phyloP scores from a whole-genome alignment of 2,888 invertebrate genomes.

The Rhagonycha lutea region DNA sequence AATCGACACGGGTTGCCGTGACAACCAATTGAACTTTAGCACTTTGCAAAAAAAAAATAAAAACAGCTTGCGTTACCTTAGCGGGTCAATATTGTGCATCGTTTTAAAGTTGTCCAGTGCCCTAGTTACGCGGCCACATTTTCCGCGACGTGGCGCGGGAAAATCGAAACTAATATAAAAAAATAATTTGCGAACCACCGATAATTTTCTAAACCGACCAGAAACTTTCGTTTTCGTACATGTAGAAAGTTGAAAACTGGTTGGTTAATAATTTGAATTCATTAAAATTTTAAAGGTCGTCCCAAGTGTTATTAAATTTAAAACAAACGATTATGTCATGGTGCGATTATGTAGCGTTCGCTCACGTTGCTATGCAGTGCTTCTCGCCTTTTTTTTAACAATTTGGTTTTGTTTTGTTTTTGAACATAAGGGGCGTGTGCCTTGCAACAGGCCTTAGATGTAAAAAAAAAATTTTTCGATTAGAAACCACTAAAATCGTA shows the following conservation, averaged over 20 bases:
- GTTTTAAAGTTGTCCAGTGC: background rate
- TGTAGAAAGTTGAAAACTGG: background rate
- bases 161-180: background rate
- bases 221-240: background rate
- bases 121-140: background rate
- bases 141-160: background rate
- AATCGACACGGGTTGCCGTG: background rate
- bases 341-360: constrained; percentile 7
- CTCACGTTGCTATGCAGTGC: constrained; percentile 4
- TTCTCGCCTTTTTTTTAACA: background rate
- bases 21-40: background rate
- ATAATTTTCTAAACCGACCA: background rate
- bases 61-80: background rate
- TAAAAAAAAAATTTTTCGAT: background rate
- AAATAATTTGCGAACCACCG: background rate
- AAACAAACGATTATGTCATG: constrained; percentile 19
- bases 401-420: background rate
- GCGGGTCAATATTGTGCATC: background rate
- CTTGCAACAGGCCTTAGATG: background rate
- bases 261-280: background rate
- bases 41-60: background rate
- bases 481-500: background rate
- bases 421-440: background rate
- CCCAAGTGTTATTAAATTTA: constrained; percentile 7
- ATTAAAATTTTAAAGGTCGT: constrained; percentile 11